phyloP scores from a whole-genome alignment of 2,797 vertebrate species.

The Cyprinella venusta region DNA sequence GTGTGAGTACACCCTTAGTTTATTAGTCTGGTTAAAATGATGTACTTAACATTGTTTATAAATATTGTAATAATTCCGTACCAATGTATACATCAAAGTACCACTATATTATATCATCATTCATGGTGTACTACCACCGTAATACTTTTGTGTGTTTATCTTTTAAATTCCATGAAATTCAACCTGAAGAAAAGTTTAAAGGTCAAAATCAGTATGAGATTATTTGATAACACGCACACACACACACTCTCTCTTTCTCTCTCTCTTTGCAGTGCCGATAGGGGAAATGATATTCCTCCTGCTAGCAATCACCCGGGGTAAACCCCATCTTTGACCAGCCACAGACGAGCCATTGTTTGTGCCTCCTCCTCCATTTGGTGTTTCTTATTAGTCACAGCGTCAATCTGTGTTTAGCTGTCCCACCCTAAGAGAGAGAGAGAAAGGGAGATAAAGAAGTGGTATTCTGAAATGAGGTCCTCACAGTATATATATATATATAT shows the following conservation, averaged over 20 bases:
- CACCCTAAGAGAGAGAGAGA: conserved; percentile 16
- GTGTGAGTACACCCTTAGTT: too few species aligned
- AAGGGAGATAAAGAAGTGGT: too few species aligned
- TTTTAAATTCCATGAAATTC: not conserved
- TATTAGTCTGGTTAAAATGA: not conserved
- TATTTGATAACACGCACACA: conserved; percentile 37
- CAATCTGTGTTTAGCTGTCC: conserved; percentile 20
- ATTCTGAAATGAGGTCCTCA: too few species aligned
- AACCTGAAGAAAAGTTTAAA: conserved; percentile 11
- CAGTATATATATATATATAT: too few species aligned
- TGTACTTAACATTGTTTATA: not conserved
- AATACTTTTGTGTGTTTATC: too few species aligned
- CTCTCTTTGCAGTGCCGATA: conserved; percentile 32
- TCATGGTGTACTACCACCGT: not conserved
- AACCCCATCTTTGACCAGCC: conserved; percentile 37
- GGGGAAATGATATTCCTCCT: conserved; percentile 51
- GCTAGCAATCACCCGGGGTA: conserved; percentile 52
- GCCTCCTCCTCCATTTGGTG: conserved; percentile 46
- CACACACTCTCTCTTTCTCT: too few species aligned
- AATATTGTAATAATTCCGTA: not conserved
- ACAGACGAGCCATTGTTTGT: conserved; percentile 54
- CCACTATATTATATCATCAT: not conserved
- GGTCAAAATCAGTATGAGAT: conserved; percentile 24
- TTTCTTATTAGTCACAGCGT: conserved; percentile 56
- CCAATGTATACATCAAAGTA: not conserved